Percentiles rank a stretch among this genome's conserved stretches.
Conservation (phyloP, 35 echinoderm and acorn worm genomes). For the Eucidaris tribuloides region DNA sequence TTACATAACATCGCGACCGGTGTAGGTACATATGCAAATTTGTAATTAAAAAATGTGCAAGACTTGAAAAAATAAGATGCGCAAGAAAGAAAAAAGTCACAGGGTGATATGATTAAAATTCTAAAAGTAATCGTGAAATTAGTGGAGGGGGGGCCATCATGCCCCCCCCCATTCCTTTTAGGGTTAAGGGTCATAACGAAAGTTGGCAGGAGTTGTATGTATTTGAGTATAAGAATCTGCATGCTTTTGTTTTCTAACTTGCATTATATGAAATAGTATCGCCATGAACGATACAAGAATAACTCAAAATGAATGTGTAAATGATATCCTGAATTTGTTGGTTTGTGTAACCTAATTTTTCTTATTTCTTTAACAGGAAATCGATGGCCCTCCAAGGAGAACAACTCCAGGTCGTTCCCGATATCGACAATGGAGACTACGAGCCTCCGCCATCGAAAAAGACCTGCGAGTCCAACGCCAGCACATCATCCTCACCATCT, state of each 20-base stretch:
- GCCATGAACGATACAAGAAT: neutral
- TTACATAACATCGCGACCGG: too few relatives aligned
- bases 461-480: neutral
- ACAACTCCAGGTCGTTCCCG: slow-evolving; percentile 75
- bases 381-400: slow-evolving; percentile 59
- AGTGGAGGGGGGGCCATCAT: too few relatives aligned
- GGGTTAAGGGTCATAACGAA: too few relatives aligned
- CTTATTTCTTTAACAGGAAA: slow-evolving; percentile 55
- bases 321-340: neutral
- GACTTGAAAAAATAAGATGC: too few relatives aligned
- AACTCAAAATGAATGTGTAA: neutral
- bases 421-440: slow-evolving; percentile 69
- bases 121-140: too few relatives aligned
- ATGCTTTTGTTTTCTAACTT: neutral
- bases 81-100: too few relatives aligned
- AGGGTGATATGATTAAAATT: too few relatives aligned
- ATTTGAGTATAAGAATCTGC: too few relatives aligned
- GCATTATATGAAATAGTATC: neutral
- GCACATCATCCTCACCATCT: neutral
- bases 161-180: too few relatives aligned
- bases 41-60: neutral
- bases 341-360: neutral
- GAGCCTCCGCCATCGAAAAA: neutral
- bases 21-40: neutral
- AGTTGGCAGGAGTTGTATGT: too few relatives aligned